Evolutionary conservation across 2,888 invertebrate genomes (phyloP), one percentile per base, ranked within the genome.

Genomic region (Margaritifera margaritifera): DNA sequence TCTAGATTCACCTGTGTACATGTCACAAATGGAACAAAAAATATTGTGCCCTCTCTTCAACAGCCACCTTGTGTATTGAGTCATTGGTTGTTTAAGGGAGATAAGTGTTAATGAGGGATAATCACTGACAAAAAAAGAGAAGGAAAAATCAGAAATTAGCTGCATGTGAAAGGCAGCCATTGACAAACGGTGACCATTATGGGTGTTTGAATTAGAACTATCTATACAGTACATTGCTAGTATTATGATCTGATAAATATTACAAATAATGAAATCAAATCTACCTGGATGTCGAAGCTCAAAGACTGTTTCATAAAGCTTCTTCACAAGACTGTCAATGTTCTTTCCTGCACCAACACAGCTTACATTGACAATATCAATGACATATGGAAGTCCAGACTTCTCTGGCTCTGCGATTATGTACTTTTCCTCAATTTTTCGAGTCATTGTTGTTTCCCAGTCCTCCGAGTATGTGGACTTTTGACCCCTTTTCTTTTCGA

Each of bases 371-470:
- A 88, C 75, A 0, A 96, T 95, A 88, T 97, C 97, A 81, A 98
- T 92, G 0, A 99, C 97, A 60, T 96, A 92, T 0, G 99, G 99
- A 54, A 99, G 91, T 0, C 98, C 98, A 78, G 96, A 94, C 90
- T 98, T 99, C 88, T 98, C 98, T 0, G 97, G 96, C 90, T 99
- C 99, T 0, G 96, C 94, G 18, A 97, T 94, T 22, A 82, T 96
- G 85, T 98, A 97, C 74, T 91, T 79, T 42, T 87, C 80, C 20
- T 75, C 57, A 31, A 87, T 84, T 63, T 80, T 68, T 42, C 95
- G 94, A 0, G 96, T 92, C 82, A 98, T 96, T 56, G 95, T 92
- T 69, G 96, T 94, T 90, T 98, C 98, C 78, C 98, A 92, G 68
- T 95, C 94, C 83, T 96, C 95, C 19, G 93, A 90, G 74, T 88